Base-by-base conservation (phyloP, 2,888 invertebrate genomes). In the Glyphotaelius pellucidus region DNA sequence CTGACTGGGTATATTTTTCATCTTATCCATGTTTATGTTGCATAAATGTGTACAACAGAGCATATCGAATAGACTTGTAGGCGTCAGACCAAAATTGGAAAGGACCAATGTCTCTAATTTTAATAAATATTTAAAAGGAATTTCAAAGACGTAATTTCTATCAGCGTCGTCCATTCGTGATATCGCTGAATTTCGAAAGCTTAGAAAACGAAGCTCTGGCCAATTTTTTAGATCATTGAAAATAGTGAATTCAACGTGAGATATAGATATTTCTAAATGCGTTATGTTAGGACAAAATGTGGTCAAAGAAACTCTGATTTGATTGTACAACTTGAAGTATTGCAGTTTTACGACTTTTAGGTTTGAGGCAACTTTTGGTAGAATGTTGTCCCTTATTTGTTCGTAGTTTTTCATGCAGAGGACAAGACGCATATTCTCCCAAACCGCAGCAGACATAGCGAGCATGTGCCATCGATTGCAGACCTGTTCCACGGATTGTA, bases 401-500 rank as follows among this genome's bases (percentile, higher is more conserved):
- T 95, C 95, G 95, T 96, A 96, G 94, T 96, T 96, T 94, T 96
- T 96, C 96, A 96, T 96, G 94, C 96, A 96, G 90, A 96, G 96
- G 94, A 96, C 95, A 93, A 96, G 95, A 84, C 96, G 95, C 90
- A 96, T 96, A 94, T 96, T 95, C 94, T 96, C 96, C 96, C 96
- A 96, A 80, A 96, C 95, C 92, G 95, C 96, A 7, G 96, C 95
- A 14, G 96, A 96, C 93, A 96, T 94, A 93, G 96, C 96, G 31
- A 96, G 95, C 93, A 95, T 95, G 93, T 96, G 96, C 96, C 96
- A 96, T 94, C 96, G 94, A 93, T 95, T 94, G 94, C 96, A 96
- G 47, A 96, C 96, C 94, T 96, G 95, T 91, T 95, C 95, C 87
- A 96, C 95, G 32, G 96, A 95, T 93, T 96, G 94, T 47, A 96